Percentiles rank a stretch among this genome's conserved stretches.
Evolutionary conservation across 1,140 invertebrate genomes (phyloP).

Genomic region (Telenomus remus): DNA sequence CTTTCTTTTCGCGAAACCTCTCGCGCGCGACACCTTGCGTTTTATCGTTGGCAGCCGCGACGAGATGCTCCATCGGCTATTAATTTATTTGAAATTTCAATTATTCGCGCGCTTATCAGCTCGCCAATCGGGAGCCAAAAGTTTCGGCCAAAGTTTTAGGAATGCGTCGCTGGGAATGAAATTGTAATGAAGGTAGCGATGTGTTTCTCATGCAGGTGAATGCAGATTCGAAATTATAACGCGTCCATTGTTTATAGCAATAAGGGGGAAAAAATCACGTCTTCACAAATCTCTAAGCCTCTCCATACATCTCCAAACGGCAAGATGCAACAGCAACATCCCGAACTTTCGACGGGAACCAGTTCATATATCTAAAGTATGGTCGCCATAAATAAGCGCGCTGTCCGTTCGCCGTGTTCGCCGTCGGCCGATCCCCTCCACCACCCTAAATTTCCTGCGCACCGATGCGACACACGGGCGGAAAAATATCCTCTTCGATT

Average conservation of each 20-base stretch:
- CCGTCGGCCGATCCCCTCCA: conserved; percentile 63
- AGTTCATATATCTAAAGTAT: conserved; percentile 76
- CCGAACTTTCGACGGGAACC: conserved; percentile 75
- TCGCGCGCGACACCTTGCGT: conserved; percentile 5
- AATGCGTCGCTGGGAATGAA: no score
- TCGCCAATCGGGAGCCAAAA: neutral
- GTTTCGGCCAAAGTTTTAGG: neutral
- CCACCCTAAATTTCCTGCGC: conserved; percentile 63
- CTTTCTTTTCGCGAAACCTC: conserved; percentile 8
- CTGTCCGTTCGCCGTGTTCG: conserved; percentile 72
- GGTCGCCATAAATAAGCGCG: conserved; percentile 75
- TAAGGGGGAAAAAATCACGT: conserved; percentile 36
- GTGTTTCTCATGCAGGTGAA: neutral
- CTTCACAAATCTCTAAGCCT: conserved; percentile 56
- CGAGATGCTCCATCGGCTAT: no score
- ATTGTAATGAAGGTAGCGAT: no score
- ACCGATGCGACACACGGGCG: conserved; percentile 40
- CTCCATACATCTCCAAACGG: conserved; percentile 72
- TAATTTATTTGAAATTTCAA: neutral
- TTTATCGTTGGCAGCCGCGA: neutral
- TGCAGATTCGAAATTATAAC: conserved; percentile 39
- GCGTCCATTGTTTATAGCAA: conserved; percentile 38
- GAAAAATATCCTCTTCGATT: conserved; percentile 51
- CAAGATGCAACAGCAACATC: conserved; percentile 69
- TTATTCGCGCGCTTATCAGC: neutral